A percentile compares a stretch with the other conserved stretches of the same genome.
phyloP scores from a whole-genome alignment of 1,140 invertebrate genomes.

The Zophobas morio region DNA sequence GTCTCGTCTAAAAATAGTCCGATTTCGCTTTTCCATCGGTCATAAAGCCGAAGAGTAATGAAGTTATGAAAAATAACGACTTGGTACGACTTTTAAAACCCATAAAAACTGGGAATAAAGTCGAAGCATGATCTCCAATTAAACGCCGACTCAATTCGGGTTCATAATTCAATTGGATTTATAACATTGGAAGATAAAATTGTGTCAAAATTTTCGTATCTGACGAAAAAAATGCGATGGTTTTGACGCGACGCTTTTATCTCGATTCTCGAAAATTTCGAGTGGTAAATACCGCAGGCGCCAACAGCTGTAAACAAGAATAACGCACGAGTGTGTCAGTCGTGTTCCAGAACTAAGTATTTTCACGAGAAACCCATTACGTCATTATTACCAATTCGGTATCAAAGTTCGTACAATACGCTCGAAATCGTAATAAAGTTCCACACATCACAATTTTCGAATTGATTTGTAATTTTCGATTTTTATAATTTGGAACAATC shows the following conservation, averaged over 20 bases:
- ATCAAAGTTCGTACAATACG: too few relatives aligned
- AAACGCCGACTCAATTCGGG: neutral
- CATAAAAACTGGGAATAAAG: too few relatives aligned
- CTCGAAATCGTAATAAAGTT: neutral
- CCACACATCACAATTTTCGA: neutral
- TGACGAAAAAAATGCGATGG: neutral
- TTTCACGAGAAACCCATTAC: too few relatives aligned
- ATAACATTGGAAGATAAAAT: conserved; percentile 19
- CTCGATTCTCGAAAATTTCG: conserved; percentile 6
- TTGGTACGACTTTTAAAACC: too few relatives aligned
- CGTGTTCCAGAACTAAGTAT: too few relatives aligned
- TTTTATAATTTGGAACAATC: neutral
- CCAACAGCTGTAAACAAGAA: neutral
- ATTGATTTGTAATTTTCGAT: too few relatives aligned
- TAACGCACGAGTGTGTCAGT: neutral
- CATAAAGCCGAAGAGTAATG: too few relatives aligned
- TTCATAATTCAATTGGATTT: conserved; percentile 38
- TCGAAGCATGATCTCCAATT: neutral
- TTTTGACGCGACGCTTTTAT: neutral
- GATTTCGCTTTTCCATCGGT: too few relatives aligned
- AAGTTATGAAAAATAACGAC: too few relatives aligned
- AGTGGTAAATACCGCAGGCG: conserved; percentile 1
- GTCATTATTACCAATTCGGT: too few relatives aligned
- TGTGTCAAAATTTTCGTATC: conserved; percentile 13
- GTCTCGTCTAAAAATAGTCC: too few relatives aligned